Evolutionary conservation across 2,888 invertebrate genomes (phyloP), one percentile per base, ranked within the genome.

Genomic region (Palloptera scutellata): DNA sequence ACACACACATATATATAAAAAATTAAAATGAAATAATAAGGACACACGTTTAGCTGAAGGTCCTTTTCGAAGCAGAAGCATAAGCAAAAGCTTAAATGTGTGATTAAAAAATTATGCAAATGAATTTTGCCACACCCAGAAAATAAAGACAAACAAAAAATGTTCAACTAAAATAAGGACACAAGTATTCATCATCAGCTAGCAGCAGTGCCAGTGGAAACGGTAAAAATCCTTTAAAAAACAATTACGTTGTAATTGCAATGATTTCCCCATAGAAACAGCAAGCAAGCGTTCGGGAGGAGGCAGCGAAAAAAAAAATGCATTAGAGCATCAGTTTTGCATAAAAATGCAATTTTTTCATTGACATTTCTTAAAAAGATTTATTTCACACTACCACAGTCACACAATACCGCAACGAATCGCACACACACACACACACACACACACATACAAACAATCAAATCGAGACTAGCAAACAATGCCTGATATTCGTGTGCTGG

Each of bases 51-150:
- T 10, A 53, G n/a, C n/a, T 52, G 65, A 8, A 43, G n/a, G 12
- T 40, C 40, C 54, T 13, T 55, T 9, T 40, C 20, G 17, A 59
- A 19, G 48, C 20, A 30, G 12, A 61, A 1, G 9, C 48, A 51
- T 19, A 52, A 17, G 61, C 40, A 52, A 17, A 17, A 19, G 6
- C 51, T 72, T 78, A 83, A 81, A 81, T 80, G 83, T 79, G 80
- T 81, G 79, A 83, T 83, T 83, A 82, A 83, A 75, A 83, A 83
- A 84, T 83, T 83, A 83, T 83, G 81, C 81, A 83, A 84, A 83
- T 83, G 82, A 81, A 81, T 80, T 79, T 75, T 66, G 69, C 69
- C 61, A 74, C 73, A 74, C 73, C 70, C 72, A 67, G 61, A 20
- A 48, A 51, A 43, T 53, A 40, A 17, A 58, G 20, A 19, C 1